Conservation (phyloP, 2,113 vertebrate genomes). For the Eurypyga helias region DNA sequence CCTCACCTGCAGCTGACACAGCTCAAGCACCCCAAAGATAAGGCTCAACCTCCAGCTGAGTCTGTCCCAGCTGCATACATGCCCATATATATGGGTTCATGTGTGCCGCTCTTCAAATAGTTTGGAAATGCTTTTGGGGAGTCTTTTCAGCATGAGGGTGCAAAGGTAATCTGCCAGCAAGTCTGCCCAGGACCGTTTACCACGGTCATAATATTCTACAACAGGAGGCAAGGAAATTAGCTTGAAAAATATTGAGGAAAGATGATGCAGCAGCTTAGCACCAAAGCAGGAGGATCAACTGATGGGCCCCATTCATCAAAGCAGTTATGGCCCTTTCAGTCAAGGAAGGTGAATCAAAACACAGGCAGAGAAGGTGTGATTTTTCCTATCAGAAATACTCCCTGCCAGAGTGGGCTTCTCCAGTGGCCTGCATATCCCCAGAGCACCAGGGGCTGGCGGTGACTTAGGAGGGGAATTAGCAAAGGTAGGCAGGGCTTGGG, state of each 20-base stretch:
- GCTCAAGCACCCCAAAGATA: neutral
- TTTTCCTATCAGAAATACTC: neutral
- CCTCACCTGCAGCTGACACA: neutral
- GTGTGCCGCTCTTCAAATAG: rapidly evolving
- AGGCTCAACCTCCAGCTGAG: neutral
- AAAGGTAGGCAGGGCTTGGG: neutral
- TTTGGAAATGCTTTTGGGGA: neutral
- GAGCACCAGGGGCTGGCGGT: rapidly evolving
- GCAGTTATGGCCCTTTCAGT: neutral
- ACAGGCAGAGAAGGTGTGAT: neutral
- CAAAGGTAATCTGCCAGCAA: neutral
- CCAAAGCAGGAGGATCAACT: neutral
- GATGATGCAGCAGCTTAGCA: neutral
- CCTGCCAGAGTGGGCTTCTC: neutral
- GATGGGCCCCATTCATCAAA: neutral
- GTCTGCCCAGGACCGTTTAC: neutral
- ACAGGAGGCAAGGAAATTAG: neutral
- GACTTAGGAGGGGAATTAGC: neutral
- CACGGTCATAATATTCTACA: neutral
- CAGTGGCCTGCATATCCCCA: neutral
- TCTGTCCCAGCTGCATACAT: rapidly evolving
- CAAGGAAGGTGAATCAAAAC: neutral
- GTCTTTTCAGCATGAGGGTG: neutral
- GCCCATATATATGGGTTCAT: neutral
- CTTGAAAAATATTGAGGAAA: neutral